Evolutionary conservation across 2,113 vertebrate genomes (phyloP).

Genomic region (Leptosomus discolor): DNA sequence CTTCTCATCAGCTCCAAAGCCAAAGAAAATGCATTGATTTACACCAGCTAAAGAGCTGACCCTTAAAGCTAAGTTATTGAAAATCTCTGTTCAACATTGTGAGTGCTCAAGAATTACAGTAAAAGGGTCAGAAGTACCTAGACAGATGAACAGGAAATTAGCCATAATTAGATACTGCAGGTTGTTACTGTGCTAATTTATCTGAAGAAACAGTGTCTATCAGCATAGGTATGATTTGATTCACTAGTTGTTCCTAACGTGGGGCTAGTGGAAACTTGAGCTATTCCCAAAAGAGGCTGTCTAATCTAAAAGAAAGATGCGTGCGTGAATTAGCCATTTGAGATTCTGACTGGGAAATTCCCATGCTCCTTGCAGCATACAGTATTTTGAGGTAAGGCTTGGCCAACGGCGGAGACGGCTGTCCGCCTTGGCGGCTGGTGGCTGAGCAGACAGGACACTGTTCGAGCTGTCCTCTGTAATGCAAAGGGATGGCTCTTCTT

Average conservation of each 20-base stretch:
- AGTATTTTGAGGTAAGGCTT: fast-evolving
- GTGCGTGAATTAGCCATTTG: fast-evolving
- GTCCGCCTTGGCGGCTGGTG: fast-evolving
- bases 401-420: background rate
- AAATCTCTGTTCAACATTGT: slow-evolving; percentile 18
- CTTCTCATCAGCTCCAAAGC: background rate
- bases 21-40: slow-evolving; percentile 42
- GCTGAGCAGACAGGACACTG: too few species aligned
- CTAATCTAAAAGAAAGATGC: background rate
- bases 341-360: fast-evolving
- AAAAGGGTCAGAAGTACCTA: slow-evolving; percentile 31
- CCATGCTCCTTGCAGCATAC: fast-evolving
- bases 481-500: background rate
- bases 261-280: background rate
- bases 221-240: background rate
- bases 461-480: fast-evolving
- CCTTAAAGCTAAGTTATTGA: slow-evolving; percentile 40
- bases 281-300: background rate
- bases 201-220: background rate
- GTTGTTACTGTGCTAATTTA: background rate
- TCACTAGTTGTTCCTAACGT: background rate
- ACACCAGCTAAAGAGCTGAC: slow-evolving; percentile 3
- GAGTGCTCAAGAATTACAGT: slow-evolving; percentile 33
- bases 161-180: slow-evolving; percentile 14
- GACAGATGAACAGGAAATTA: slow-evolving; percentile 45